These are phyloP conservation scores for Laupala kohalensis DNA, from an alignment of 1,140 invertebrate species.

Conservation along the genomic window DNA sequence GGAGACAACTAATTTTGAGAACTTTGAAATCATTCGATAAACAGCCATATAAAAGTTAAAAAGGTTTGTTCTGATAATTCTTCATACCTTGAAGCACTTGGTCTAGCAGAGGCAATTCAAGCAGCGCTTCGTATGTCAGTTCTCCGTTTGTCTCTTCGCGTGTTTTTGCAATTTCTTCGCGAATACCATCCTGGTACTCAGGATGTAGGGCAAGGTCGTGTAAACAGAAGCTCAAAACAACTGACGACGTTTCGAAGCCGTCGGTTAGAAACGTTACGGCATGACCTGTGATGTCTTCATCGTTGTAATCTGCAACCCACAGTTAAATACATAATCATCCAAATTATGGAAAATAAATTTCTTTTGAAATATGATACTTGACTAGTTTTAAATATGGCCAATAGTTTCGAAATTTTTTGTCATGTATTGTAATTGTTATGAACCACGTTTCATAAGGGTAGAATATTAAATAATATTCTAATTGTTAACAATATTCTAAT, in stretches of 20 bases:
- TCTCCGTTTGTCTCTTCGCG: constrained; percentile 12
- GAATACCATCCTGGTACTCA: constrained; percentile 30
- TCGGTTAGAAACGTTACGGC: constrained; percentile 24
- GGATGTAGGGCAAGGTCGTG: constrained; percentile 30
- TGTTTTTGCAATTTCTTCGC: constrained; percentile 27
- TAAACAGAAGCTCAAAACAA: constrained; percentile 24
- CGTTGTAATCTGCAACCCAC: constrained; percentile 1
- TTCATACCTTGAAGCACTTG: constrained; percentile 17
- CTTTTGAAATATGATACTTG: too few relatives aligned
- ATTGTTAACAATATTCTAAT: too few relatives aligned
- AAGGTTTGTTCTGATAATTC: too few relatives aligned
- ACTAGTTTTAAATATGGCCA: not conserved
- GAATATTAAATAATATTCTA: too few relatives aligned
- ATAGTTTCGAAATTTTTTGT: too few relatives aligned
- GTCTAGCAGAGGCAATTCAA: constrained; percentile 17
- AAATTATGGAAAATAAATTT: too few relatives aligned
- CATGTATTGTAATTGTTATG: too few relatives aligned
- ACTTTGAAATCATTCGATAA: too few relatives aligned
- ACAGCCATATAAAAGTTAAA: too few relatives aligned
- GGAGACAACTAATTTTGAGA: too few relatives aligned
- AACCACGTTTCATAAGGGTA: too few relatives aligned
- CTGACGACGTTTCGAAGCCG: constrained; percentile 35
- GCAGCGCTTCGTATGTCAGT: constrained; percentile 15
- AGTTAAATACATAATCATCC: too few relatives aligned
- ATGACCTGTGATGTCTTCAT: constrained; percentile 19